Evolutionary conservation across 1,140 invertebrate species (phyloP).

Genomic region (Samia ricini): DNA sequence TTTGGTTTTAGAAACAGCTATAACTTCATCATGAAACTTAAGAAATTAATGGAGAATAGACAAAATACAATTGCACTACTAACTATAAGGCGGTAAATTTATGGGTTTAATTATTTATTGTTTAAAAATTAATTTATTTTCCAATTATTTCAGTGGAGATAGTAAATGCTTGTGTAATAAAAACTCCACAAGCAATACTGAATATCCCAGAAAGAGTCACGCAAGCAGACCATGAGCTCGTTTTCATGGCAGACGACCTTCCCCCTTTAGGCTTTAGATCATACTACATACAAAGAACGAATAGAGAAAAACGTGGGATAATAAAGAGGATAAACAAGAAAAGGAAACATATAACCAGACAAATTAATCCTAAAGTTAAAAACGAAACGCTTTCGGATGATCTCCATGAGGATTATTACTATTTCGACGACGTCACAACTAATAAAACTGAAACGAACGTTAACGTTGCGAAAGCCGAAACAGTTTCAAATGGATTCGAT

Average conservation of each 20-base stretch:
- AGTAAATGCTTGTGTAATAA: conserved; percentile 24
- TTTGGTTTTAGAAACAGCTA: no score
- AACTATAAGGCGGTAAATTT: no score
- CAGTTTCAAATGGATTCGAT: not conserved
- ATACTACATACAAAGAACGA: conserved; percentile 36
- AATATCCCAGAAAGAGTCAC: conserved; percentile 18
- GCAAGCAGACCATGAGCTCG: conserved; percentile 56
- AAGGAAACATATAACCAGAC: conserved; percentile 35
- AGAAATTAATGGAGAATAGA: no score
- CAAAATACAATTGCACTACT: no score
- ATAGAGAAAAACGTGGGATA: conserved; percentile 18
- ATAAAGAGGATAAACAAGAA: conserved; percentile 35
- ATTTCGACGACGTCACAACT: not conserved
- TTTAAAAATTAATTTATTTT: no score
- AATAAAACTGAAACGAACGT: conserved; percentile 7
- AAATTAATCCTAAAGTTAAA: conserved; percentile 14
- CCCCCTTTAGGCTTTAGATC: conserved; percentile 63
- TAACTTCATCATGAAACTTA: no score
- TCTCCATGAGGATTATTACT: conserved; percentile 1
- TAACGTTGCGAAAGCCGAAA: conserved; percentile 7
- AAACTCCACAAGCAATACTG: conserved; percentile 24
- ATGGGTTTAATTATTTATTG: no score
- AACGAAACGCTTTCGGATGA: conserved; percentile 17
- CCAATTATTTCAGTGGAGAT: conserved; percentile 22
- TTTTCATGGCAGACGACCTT: conserved; percentile 68